Base-by-base conservation (phyloP, 2,797 vertebrate genomes). In the Manis pentadactyla region DNA sequence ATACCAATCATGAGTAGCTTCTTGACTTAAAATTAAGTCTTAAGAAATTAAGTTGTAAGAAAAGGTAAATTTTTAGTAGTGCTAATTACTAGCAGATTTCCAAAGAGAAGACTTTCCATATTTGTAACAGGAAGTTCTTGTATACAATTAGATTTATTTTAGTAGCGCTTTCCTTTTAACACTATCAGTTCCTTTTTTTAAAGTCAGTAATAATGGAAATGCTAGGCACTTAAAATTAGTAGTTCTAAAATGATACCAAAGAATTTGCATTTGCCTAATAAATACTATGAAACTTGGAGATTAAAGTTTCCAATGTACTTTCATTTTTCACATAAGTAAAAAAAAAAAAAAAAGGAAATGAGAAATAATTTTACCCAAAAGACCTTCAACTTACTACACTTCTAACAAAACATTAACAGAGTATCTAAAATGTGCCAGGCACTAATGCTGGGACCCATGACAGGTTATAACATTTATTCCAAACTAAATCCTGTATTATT, bases 241-340 rank as follows among this genome's bases (percentile, higher is more conserved):
- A 87, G 84, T 55, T 91, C 75, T 89, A 93, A 97, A 95, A 74
- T 75, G 10, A 94, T 49, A 95, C n/a, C 49, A 39, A 37, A 64
- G 87, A 94, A 94, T 92, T 37, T 96, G 42, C 75, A 96, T 94
- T 87, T 96, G 75, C 73, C 69, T 92, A 87, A 61, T 39, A 71
- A 21, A 81, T 68, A 94, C 49, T 59, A n/a, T 81, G 68, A 93
- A 95, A 96, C 53, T 84, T 82, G 57, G 95, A 84, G 78, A 27
- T 57, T 96, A 39, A 93, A 89, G 83, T 95, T 93, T 89, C 78
- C n/a, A 84, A 77, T 0, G 11, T 46, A 90, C 31, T 94, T 96
- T 86, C 90, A 73, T 71, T 93, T 82, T 87, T 90, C 15, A 69
- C 37, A 34, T 21, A 64, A 81, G 10, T 61, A 73, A 29, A 21